phyloP scores from a whole-genome alignment of 2,113 vertebrate species.

The Fulmarus glacialis region DNA sequence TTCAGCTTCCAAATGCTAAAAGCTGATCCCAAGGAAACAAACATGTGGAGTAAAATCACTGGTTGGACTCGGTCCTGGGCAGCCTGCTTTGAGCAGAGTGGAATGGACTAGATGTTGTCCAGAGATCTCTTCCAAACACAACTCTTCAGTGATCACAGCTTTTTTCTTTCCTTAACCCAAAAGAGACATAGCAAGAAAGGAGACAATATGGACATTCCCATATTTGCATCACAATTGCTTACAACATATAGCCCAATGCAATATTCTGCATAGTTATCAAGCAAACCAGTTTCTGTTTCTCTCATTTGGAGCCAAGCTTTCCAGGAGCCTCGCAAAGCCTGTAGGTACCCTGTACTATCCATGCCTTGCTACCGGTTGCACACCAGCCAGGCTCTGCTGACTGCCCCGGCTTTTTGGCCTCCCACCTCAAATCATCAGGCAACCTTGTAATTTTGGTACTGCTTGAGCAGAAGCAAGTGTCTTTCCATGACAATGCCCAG shows the following conservation, averaged over 20 bases:
- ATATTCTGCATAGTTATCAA: background rate
- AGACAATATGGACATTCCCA: background rate
- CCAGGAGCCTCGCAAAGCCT: background rate
- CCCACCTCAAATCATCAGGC: background rate
- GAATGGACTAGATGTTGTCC: background rate
- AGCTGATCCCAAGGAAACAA: background rate
- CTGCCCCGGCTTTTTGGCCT: background rate
- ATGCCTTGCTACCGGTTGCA: rapidly evolving
- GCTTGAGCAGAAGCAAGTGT: background rate
- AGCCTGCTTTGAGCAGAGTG: background rate
- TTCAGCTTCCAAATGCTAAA: background rate
- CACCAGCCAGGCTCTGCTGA: background rate
- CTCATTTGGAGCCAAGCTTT: background rate
- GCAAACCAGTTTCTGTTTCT: background rate
- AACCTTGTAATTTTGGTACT: background rate
- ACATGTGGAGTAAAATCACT: background rate
- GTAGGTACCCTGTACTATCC: background rate
- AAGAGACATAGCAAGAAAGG: background rate
- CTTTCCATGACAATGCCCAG: background rate
- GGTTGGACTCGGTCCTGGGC: background rate
- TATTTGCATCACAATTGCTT: background rate
- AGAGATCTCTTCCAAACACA: background rate
- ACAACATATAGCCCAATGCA: background rate
- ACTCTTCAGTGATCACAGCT: background rate
- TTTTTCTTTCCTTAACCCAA: background rate